phyloP scores from a whole-genome alignment of 1,140 invertebrate species.

The Euwallacea fornicatus region DNA sequence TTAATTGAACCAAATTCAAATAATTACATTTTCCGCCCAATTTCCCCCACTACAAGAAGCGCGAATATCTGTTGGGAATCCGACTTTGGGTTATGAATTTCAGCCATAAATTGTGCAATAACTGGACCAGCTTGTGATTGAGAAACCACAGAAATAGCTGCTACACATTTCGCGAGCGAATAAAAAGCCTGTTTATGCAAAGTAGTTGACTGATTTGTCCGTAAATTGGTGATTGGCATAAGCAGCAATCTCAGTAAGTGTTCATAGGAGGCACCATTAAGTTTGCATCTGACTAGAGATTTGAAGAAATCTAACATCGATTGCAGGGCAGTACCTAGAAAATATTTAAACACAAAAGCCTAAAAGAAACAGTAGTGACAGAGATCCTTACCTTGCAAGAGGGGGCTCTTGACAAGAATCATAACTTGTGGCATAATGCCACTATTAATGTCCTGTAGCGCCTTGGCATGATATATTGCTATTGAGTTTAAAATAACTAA shows the following conservation, averaged over 20 bases:
- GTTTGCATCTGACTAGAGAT: constrained; percentile 78
- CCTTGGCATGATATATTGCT: constrained; percentile 68
- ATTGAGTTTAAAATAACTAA: constrained; percentile 77
- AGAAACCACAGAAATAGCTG: constrained; percentile 82
- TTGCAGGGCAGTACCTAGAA: constrained; percentile 76
- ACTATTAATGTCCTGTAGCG: constrained; percentile 55
- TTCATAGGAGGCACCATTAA: constrained; percentile 78
- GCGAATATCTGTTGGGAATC: constrained; percentile 91
- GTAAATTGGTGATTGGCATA: constrained; percentile 42
- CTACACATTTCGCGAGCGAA: constrained; percentile 93
- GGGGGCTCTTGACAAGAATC: constrained; percentile 83
- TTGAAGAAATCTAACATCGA: constrained; percentile 92
- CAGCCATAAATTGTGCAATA: constrained; percentile 82
- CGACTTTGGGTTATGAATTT: constrained; percentile 71
- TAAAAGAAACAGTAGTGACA: constrained; percentile 24
- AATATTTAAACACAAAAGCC: constrained; percentile 39
- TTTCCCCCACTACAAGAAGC: constrained; percentile 92
- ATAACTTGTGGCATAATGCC: constrained; percentile 85
- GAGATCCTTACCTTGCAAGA: constrained; percentile 71
- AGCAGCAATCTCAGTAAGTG: constrained; percentile 76
- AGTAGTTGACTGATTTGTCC: constrained; percentile 34
- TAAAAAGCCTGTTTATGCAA: constrained; percentile 81
- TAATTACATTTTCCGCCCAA: constrained; percentile 87
- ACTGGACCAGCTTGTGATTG: constrained; percentile 74
- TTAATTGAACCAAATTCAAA: not conserved